Evolutionary conservation across 2,888 invertebrate species (phyloP).

Genomic region (Hanleya hanleyi): DNA sequence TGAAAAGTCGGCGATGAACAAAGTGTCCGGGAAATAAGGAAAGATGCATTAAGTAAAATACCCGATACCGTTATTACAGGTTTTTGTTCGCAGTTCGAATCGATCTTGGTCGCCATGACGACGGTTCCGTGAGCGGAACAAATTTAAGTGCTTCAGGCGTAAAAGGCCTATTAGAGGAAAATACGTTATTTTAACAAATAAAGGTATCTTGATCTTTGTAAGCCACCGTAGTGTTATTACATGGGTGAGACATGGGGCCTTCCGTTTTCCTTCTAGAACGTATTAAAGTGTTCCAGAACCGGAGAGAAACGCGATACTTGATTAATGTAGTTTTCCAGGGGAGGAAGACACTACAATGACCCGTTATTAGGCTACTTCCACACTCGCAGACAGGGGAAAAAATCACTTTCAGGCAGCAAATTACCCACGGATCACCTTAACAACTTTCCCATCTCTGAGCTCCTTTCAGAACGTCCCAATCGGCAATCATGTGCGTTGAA

Average conservation of each 20-base stretch:
- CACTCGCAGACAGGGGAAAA: background rate
- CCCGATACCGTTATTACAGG: constrained; percentile 48
- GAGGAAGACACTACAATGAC: background rate
- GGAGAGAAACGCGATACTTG: constrained; percentile 23
- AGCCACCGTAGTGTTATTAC: constrained; percentile 34
- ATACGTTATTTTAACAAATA: constrained; percentile 55
- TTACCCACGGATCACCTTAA: background rate
- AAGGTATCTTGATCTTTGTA: constrained; percentile 38
- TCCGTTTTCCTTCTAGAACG: constrained; percentile 45
- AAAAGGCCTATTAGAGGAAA: constrained; percentile 43
- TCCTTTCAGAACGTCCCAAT: background rate
- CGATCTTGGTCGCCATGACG: constrained; percentile 45
- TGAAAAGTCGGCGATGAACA: constrained; percentile 41
- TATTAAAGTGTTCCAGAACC: constrained; percentile 31
- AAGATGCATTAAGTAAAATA: constrained; percentile 51
- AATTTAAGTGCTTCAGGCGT: constrained; percentile 48
- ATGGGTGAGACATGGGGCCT: constrained; percentile 31
- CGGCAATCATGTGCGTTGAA: background rate
- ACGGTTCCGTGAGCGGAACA: constrained; percentile 51
- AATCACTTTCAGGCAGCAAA: background rate
- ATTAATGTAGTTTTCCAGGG: constrained; percentile 31
- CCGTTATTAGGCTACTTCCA: constrained; percentile 10
- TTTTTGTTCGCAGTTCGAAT: constrained; percentile 47
- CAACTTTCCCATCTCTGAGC: background rate
- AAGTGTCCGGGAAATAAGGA: constrained; percentile 48